These are phyloP conservation scores for Subacronicta megacephala DNA, from an alignment of 2,888 invertebrate genomes.

Conservation along the genomic window DNA sequence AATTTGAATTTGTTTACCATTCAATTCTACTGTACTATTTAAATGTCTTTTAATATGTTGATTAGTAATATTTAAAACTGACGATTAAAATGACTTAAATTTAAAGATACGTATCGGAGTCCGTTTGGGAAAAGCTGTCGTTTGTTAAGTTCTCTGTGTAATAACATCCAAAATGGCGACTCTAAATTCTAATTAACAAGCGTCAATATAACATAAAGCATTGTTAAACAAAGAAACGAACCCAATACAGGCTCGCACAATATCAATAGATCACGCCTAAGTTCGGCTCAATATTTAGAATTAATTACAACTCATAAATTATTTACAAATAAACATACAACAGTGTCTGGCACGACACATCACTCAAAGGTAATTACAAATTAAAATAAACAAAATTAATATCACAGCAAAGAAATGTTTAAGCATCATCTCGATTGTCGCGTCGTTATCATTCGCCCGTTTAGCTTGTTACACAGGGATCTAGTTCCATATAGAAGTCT, in stretches of 20 bases:
- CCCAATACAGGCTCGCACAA: slow-evolving; percentile 33
- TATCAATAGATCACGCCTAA: slow-evolving; percentile 51
- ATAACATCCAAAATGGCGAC: slow-evolving; percentile 31
- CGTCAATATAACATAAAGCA: slow-evolving; percentile 50
- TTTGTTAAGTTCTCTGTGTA: slow-evolving; percentile 26
- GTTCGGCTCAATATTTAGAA: slow-evolving; percentile 54
- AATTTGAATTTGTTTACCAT: slow-evolving; percentile 3
- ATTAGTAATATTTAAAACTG: slow-evolving; percentile 8
- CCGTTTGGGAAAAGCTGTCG: slow-evolving; percentile 28
- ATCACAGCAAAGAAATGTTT: slow-evolving; percentile 85
- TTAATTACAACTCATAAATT: slow-evolving; percentile 66
- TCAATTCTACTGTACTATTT: too few species aligned
- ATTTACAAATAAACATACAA: slow-evolving; percentile 77
- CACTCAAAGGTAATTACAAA: slow-evolving; percentile 71
- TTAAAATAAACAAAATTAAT: slow-evolving; percentile 80
- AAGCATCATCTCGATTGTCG: slow-evolving; percentile 62
- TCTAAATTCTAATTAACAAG: slow-evolving; percentile 38
- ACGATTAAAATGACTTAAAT: slow-evolving; percentile 12
- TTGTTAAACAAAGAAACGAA: slow-evolving; percentile 41
- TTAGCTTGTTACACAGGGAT: slow-evolving; percentile 59
- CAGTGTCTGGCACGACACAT: slow-evolving; percentile 72
- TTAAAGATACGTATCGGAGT: slow-evolving; percentile 8
- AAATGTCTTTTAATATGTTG: slow-evolving; percentile 27
- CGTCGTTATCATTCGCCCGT: slow-evolving; percentile 37
- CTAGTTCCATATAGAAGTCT: slow-evolving; percentile 62